These are phyloP conservation scores for Pseudopodoces humilis DNA, from an alignment of 2,113 vertebrate genomes.

Conservation along the genomic window DNA sequence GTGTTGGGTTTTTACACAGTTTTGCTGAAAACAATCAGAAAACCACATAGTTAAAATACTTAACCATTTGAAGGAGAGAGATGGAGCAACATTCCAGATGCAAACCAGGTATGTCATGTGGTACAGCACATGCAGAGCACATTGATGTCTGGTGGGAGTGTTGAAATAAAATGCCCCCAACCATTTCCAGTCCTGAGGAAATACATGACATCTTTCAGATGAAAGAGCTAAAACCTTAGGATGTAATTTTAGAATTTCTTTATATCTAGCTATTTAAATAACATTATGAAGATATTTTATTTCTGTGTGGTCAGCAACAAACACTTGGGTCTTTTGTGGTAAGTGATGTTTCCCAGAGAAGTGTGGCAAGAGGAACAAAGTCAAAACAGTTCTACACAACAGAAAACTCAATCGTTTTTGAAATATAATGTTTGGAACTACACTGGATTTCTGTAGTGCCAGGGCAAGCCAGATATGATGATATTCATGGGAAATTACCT, in stretches of 20 bases:
- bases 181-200: not conserved
- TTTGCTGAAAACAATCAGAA: not conserved
- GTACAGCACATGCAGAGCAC: rapidly evolving
- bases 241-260: not conserved
- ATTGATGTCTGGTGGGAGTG: not conserved
- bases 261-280: not conserved
- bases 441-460: not conserved
- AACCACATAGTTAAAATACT: not conserved
- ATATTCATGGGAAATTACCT: not conserved
- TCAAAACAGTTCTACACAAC: not conserved
- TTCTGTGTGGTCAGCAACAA: not conserved
- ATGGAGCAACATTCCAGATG: not conserved
- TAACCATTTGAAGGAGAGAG: not conserved
- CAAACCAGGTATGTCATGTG: not conserved
- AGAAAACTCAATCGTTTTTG: not conserved
- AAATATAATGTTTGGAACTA: not conserved
- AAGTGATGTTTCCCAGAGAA: not conserved
- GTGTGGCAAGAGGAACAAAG: not conserved
- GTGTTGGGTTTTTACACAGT: not conserved
- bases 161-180: not conserved
- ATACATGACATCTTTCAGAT: not conserved
- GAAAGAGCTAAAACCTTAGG: not conserved
- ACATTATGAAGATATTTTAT: not conserved
- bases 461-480: not conserved
- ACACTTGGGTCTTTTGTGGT: not conserved